A percentile compares a stretch with the other conserved stretches of the same genome.
Conservation (phyloP, 2,113 vertebrate genomes). For the Rhinichthys klamathensis region DNA sequence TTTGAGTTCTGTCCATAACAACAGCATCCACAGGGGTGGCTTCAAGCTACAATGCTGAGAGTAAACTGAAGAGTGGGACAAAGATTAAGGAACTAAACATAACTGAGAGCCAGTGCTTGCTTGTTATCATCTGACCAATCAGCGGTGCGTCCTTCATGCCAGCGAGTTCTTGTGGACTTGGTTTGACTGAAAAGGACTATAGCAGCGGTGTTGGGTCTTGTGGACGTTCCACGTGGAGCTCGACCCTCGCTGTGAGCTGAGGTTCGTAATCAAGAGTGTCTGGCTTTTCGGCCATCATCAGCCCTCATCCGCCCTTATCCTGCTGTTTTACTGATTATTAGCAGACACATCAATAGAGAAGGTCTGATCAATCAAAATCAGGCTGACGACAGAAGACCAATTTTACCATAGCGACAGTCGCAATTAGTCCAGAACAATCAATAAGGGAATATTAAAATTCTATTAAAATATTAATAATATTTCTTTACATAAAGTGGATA, state of each 20-base stretch:
- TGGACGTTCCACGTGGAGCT: not conserved
- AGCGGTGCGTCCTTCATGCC: not conserved
- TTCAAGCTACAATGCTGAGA: not conserved
- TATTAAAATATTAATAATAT: not conserved
- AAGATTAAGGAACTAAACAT: slow-evolving; percentile 13
- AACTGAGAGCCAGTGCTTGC: slow-evolving; percentile 3
- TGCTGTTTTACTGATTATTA: slow-evolving; percentile 34
- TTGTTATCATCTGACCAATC: slow-evolving; percentile 18
- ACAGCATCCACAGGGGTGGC: not conserved
- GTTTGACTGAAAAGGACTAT: not conserved
- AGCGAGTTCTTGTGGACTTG: slow-evolving; percentile 5
- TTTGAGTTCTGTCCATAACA: slow-evolving; percentile 19
- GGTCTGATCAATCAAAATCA: slow-evolving; percentile 21
- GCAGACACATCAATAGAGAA: slow-evolving; percentile 7
- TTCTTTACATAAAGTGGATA: not conserved
- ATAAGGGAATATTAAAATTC: not conserved
- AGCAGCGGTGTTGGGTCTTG: not conserved
- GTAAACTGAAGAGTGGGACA: slow-evolving; percentile 1
- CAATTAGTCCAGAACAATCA: not conserved
- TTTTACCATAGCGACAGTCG: not conserved
- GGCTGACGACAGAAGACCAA: not conserved
- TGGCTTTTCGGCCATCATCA: not conserved
- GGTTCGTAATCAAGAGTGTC: slow-evolving; percentile 23
- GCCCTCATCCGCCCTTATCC: not conserved
- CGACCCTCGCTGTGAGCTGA: slow-evolving; percentile 15